Percentiles rank a stretch among this genome's conserved stretches.
Evolutionary conservation across 2,797 vertebrate genomes (phyloP).

Genomic region (Myotis vivesi): DNA sequence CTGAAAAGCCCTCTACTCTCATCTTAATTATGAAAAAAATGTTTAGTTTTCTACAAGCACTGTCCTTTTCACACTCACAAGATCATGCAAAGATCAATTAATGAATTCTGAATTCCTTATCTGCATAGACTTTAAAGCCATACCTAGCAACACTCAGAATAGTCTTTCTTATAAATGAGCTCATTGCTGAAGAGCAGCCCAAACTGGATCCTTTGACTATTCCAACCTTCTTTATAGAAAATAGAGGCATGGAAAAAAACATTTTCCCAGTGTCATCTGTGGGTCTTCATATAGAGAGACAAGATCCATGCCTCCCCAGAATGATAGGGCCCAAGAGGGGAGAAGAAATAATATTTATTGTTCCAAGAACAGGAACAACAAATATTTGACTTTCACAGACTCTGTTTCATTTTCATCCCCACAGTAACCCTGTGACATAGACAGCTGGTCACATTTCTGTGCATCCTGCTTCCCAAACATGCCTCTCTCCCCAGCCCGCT

Average conservation of each 20-base stretch:
- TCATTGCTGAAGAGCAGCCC: constrained; percentile 14
- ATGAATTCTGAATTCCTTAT: constrained; percentile 31
- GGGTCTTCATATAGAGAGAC: not conserved
- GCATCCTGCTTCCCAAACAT: not conserved
- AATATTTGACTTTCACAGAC: not conserved
- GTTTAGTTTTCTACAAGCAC: constrained; percentile 38
- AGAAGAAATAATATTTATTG: not conserved
- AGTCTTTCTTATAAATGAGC: constrained; percentile 18
- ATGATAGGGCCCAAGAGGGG: not conserved
- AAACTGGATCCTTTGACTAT: not conserved
- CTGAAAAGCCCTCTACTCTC: constrained; percentile 17
- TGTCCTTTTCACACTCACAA: constrained; percentile 31
- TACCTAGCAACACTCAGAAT: constrained; percentile 2
- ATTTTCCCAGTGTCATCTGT: not conserved
- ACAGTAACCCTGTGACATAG: not conserved
- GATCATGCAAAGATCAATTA: constrained; percentile 39
- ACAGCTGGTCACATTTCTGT: not conserved
- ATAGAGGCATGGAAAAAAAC: constrained; percentile 26
- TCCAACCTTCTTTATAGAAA: not conserved
- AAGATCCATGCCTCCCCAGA: not conserved
- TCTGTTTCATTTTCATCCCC: not conserved
- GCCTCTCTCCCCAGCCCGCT: not conserved
- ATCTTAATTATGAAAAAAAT: constrained; percentile 57
- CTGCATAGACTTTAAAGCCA: constrained; percentile 29
- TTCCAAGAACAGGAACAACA: not conserved